A percentile compares a stretch with the other conserved stretches of the same genome.
phyloP scores from a whole-genome alignment of 2,888 invertebrate species.

The Hirtodrosophila histrioides region DNA sequence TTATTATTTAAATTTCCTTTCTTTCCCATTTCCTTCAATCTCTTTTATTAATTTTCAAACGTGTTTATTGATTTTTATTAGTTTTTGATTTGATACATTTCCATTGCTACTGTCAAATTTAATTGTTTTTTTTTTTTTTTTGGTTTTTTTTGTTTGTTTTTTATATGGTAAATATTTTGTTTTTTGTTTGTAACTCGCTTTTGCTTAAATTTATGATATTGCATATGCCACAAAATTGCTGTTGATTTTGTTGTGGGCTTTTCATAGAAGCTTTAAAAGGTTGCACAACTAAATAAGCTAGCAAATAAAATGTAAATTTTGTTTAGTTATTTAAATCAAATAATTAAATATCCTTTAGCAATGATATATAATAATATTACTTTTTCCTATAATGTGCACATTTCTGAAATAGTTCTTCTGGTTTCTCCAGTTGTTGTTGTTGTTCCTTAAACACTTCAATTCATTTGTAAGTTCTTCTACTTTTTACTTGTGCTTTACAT shows the following conservation, averaged over 20 bases:
- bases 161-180: constrained; percentile 21
- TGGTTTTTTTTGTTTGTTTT: constrained; percentile 15
- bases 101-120: constrained; percentile 52
- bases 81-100: constrained; percentile 46
- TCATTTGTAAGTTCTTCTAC: constrained; percentile 5
- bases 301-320: constrained; percentile 51
- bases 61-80: constrained; percentile 36
- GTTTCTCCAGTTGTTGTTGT: constrained; percentile 23
- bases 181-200: constrained; percentile 22
- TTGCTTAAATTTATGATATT: constrained; percentile 70
- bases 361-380: constrained; percentile 8
- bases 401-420: constrained; percentile 9
- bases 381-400: constrained; percentile 23
- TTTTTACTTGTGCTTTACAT: constrained; percentile 30
- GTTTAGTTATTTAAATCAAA: constrained; percentile 35
- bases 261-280: constrained; percentile 37
- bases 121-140: constrained; percentile 24
- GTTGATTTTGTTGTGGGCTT: constrained; percentile 35
- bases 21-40: too few relatives aligned
- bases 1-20: too few relatives aligned
- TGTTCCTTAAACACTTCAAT: constrained; percentile 42
- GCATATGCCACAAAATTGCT: constrained; percentile 72
- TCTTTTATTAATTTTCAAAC: constrained; percentile 34
- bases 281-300: constrained; percentile 61
- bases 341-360: constrained; percentile 30